Evolutionary conservation across 2,888 invertebrate genomes (phyloP), one percentile per base, ranked within the genome.

Genomic region (Melanostoma mellinum): DNA sequence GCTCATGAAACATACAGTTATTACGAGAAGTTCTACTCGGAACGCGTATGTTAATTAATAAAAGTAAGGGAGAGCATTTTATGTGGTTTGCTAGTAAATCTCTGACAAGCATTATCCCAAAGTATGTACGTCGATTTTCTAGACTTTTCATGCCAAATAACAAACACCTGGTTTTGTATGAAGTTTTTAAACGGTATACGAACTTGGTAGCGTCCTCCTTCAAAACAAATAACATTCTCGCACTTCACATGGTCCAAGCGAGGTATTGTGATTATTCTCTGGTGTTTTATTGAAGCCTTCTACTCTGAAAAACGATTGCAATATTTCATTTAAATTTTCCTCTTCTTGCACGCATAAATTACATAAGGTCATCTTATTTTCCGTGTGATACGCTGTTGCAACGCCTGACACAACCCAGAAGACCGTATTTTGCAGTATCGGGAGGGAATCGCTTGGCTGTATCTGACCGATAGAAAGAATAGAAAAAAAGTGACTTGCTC

Each of bases 111-210:
- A n/a, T n/a, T n/a, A n/a, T n/a, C n/a, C n/a, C n/a, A n/a, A n/a
- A n/a, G n/a, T n/a, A n/a, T n/a, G n/a, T n/a, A n/a, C n/a, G n/a
- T n/a, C n/a, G n/a, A n/a, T n/a, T n/a, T n/a, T n/a, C n/a, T n/a
- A n/a, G n/a, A n/a, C n/a, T n/a, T n/a, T n/a, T n/a, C n/a, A n/a
- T n/a, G n/a, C n/a, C n/a, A n/a, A n/a, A n/a, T n/a, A n/a, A n/a
- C n/a, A n/a, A n/a, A n/a, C n/a, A n/a, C n/a, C n/a, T n/a, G n/a
- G n/a, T n/a, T n/a, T n/a, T n/a, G n/a, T n/a, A n/a, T n/a, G n/a
- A n/a, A n/a, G n/a, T n/a, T n/a, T n/a, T 50, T 50, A 32, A 50
- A 50, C 33, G 50, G 50, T 9, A 55, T 10, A 38, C 55, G 10
- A 55, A 55, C 55, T 20, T 55, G 55, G 20, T 55, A 55, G 4